A percentile compares a stretch with the other conserved stretches of the same genome.
Evolutionary conservation across 2,888 invertebrate species (phyloP).

Genomic region (Drosophila merina): DNA sequence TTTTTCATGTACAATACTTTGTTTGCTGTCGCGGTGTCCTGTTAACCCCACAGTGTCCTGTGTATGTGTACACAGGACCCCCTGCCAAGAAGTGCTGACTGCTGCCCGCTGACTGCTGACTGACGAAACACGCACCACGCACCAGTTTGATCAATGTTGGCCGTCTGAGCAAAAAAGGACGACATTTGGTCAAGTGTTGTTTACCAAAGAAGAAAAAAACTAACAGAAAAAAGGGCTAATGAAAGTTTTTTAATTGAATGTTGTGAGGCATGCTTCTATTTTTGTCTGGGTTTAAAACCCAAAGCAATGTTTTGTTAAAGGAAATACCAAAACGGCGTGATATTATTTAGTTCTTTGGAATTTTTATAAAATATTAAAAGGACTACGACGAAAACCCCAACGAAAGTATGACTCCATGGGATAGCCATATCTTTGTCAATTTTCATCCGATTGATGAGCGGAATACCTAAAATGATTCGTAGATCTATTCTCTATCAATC

Average conservation of each 20-base stretch:
- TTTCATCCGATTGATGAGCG: too few species aligned
- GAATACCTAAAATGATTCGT: too few species aligned
- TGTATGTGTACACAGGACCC: conserved; percentile 15
- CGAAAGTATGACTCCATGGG: too few species aligned
- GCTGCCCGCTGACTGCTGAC: conserved; percentile 28
- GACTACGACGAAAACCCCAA: too few species aligned
- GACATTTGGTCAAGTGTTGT: conserved; percentile 51
- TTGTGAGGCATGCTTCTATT: not conserved
- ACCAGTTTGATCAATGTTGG: conserved; percentile 37
- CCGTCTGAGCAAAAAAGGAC: conserved; percentile 22
- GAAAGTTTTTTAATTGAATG: conserved; percentile 74
- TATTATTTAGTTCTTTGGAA: too few species aligned
- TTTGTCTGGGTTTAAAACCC: not conserved
- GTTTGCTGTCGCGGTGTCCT: conserved; percentile 73
- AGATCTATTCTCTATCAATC: too few species aligned
- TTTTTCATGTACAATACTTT: conserved; percentile 66
- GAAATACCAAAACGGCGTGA: too few species aligned
- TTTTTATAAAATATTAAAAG: too few species aligned
- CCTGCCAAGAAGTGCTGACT: conserved; percentile 17
- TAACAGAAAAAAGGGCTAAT: conserved; percentile 37
- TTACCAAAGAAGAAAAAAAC: conserved; percentile 6
- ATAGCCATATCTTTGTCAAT: too few species aligned
- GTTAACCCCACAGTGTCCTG: conserved; percentile 35
- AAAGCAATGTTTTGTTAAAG: not conserved
- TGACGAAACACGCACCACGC: conserved; percentile 41